Evolutionary conservation across 2,888 invertebrate species (phyloP).

Genomic region (Trichopria drosophilae): DNA sequence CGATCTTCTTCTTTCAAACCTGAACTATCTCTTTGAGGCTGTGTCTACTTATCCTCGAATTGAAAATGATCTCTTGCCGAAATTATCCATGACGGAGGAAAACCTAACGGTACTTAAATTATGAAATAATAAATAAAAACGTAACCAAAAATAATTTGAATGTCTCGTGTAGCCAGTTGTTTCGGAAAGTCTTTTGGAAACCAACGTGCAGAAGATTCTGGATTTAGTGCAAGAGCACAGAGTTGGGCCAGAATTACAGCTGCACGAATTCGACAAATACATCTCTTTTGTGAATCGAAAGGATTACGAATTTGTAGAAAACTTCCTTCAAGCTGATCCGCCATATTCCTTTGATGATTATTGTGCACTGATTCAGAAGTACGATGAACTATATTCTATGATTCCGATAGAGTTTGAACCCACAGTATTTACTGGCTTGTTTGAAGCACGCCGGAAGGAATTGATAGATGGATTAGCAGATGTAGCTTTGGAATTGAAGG

Average conservation of each 20-base stretch:
- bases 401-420: slow-evolving; percentile 65
- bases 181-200: slow-evolving; percentile 68
- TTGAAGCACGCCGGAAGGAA: slow-evolving; percentile 79
- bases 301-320: slow-evolving; percentile 59
- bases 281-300: slow-evolving; percentile 74
- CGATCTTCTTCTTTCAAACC: slow-evolving; percentile 69
- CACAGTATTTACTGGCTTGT: slow-evolving; percentile 79
- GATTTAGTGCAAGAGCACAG: slow-evolving; percentile 71
- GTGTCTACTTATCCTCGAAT: slow-evolving; percentile 74
- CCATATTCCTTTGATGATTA: slow-evolving; percentile 68
- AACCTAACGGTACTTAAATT: slow-evolving; percentile 22
- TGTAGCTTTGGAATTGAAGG: slow-evolving; percentile 70
- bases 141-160: background rate
- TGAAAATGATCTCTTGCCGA: slow-evolving; percentile 62
- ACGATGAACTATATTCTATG: slow-evolving; percentile 65
- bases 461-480: slow-evolving; percentile 73
- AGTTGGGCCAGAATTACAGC: slow-evolving; percentile 72
- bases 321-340: slow-evolving; percentile 68
- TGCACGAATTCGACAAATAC: slow-evolving; percentile 81
- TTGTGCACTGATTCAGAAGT: slow-evolving; percentile 65
- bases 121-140: slow-evolving; percentile 1
- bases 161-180: slow-evolving; percentile 70
- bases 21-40: slow-evolving; percentile 75
- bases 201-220: slow-evolving; percentile 66
- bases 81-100: background rate